Evolutionary conservation across 2,113 vertebrate genomes (phyloP).

Genomic region (Mustela lutreola): DNA sequence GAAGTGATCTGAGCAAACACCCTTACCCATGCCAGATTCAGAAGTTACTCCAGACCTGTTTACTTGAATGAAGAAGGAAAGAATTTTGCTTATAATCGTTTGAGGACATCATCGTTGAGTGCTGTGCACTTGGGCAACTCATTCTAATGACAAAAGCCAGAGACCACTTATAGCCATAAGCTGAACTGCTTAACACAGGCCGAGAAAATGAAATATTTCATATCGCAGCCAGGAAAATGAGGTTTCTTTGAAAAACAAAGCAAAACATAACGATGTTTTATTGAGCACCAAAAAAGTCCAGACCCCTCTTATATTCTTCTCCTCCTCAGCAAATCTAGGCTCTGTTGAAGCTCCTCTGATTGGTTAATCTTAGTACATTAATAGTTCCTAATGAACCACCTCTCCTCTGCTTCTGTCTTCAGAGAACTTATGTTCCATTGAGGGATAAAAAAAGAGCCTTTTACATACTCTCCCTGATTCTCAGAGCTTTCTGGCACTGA

Average conservation of each 20-base stretch:
- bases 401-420: neutral
- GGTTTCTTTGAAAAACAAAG: constrained; percentile 1
- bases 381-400: neutral
- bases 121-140: neutral
- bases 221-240: constrained; percentile 41
- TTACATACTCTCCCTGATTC: neutral
- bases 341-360: neutral
- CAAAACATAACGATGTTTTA: neutral
- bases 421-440: neutral
- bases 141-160: constrained; percentile 53
- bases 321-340: neutral
- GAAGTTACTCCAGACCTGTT: constrained; percentile 4
- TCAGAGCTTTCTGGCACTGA: neutral
- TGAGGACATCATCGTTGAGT: constrained; percentile 18
- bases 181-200: neutral
- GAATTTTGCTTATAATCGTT: neutral
- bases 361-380: neutral
- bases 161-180: neutral
- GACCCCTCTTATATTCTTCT: neutral
- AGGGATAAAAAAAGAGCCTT: neutral
- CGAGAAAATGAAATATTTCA: constrained; percentile 18
- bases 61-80: constrained; percentile 18
- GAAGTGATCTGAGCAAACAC: neutral
- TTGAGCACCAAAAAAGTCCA: constrained; percentile 38
- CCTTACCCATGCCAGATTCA: neutral